These are phyloP conservation scores for Scortum barcoo DNA, from an alignment of 2,113 vertebrate species.

Conservation along the genomic window DNA sequence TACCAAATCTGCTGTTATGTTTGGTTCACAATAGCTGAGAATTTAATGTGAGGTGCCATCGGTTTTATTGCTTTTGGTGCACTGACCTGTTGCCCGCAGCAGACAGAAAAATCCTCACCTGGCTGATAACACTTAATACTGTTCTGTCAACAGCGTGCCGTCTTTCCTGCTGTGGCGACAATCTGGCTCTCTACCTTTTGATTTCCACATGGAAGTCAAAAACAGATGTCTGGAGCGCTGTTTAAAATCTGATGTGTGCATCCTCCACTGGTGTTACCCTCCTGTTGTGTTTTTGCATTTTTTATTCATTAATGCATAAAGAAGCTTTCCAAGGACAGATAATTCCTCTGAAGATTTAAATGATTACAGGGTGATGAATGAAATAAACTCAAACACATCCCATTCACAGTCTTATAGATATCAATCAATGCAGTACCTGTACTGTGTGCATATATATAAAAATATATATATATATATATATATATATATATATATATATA, in stretches of 20 bases:
- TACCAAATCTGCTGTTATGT: not conserved
- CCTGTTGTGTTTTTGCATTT: not conserved
- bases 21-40: not conserved
- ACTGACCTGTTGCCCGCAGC: not conserved
- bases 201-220: slow-evolving; percentile 29
- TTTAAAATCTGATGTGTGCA: not conserved
- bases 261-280: not conserved
- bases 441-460: not conserved
- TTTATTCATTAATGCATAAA: not conserved
- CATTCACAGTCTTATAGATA: not conserved
- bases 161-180: slow-evolving; percentile 9
- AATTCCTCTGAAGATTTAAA: not conserved
- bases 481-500: too few species aligned
- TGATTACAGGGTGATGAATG: not conserved
- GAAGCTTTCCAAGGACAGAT: not conserved
- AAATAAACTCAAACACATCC: not conserved
- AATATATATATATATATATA: too few species aligned
- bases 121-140: slow-evolving; percentile 22
- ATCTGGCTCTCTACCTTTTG: not conserved
- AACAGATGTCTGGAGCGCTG: slow-evolving; percentile 14
- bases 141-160: not conserved
- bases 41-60: not conserved
- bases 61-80: slow-evolving; percentile 23
- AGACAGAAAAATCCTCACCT: slow-evolving; percentile 11
- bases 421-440: not conserved